phyloP scores from a whole-genome alignment of 2,113 vertebrate genomes.

The Lathamus discolor region DNA sequence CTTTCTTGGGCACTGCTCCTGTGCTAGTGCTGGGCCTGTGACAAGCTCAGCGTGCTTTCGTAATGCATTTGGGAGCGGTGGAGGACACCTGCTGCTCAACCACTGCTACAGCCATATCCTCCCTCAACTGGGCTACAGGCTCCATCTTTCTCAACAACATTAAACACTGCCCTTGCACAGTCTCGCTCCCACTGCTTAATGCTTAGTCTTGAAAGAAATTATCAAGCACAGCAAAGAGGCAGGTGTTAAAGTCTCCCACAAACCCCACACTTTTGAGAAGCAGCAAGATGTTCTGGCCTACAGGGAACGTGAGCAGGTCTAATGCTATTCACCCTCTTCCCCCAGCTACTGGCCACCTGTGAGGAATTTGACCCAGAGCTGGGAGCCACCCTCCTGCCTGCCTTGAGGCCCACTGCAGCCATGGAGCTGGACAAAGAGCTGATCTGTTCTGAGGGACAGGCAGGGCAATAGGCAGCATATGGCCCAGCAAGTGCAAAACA shows the following conservation, averaged over 20 bases:
- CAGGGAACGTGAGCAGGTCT: rapidly evolving
- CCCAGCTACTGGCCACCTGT: slow-evolving; percentile 76
- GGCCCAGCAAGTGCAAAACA: too few relatives aligned
- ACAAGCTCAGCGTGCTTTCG: rapidly evolving
- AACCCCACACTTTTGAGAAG: neutral
- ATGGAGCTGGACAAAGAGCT: slow-evolving; percentile 66
- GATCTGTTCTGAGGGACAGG: slow-evolving; percentile 62
- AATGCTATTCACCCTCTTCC: neutral
- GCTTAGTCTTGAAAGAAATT: neutral
- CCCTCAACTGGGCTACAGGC: too few relatives aligned
- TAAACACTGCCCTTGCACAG: neutral
- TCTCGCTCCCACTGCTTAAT: neutral
- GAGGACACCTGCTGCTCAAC: neutral
- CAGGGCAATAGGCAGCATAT: neutral
- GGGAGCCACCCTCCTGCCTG: slow-evolving; percentile 64
- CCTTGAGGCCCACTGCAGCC: neutral
- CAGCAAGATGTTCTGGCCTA: rapidly evolving
- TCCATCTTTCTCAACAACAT: rapidly evolving
- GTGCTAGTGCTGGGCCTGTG: neutral
- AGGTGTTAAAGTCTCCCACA: neutral
- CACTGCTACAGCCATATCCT: rapidly evolving
- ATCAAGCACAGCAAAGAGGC: neutral
- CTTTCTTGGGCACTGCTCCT: neutral
- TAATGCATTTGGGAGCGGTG: rapidly evolving
- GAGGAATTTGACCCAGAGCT: slow-evolving; percentile 82